Percentiles rank a stretch among this genome's conserved stretches.
phyloP scores from a whole-genome alignment of 2,113 vertebrate species.

The Cervus canadensis region DNA sequence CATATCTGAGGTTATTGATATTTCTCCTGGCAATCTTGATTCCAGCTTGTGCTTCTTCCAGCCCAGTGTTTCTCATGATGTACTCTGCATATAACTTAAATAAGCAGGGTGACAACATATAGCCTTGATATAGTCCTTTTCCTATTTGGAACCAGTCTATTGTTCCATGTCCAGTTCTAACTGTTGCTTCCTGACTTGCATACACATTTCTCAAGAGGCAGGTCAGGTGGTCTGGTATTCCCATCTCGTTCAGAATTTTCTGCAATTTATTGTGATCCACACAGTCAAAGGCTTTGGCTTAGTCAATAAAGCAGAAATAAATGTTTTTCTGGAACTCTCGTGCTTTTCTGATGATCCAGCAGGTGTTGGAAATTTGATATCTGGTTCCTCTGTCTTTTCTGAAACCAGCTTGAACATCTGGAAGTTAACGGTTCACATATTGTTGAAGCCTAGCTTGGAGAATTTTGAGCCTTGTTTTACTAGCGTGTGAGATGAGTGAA shows the following conservation, averaged over 20 bases:
- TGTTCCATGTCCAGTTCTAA: neutral
- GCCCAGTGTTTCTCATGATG: neutral
- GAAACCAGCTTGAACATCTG: neutral
- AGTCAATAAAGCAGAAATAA: neutral
- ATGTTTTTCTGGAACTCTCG: neutral
- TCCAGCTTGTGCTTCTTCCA: neutral
- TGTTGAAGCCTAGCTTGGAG: neutral
- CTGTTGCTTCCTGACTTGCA: neutral
- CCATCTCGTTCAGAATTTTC: neutral
- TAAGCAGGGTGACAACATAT: neutral
- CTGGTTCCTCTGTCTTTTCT: neutral
- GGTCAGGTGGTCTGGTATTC: neutral
- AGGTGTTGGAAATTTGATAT: neutral
- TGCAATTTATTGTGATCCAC: neutral
- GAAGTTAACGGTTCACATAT: neutral
- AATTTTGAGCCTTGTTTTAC: neutral
- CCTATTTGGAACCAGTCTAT: neutral
- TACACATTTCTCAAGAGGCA: neutral
- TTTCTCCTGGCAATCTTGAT: neutral
- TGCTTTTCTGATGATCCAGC: neutral
- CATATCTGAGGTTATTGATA: neutral
- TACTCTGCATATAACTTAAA: neutral
- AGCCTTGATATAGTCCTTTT: neutral
- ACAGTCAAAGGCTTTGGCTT: neutral
- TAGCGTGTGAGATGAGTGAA: neutral